Base-by-base conservation (phyloP, 2,888 invertebrate genomes). In the Lithophane ornitopus region DNA sequence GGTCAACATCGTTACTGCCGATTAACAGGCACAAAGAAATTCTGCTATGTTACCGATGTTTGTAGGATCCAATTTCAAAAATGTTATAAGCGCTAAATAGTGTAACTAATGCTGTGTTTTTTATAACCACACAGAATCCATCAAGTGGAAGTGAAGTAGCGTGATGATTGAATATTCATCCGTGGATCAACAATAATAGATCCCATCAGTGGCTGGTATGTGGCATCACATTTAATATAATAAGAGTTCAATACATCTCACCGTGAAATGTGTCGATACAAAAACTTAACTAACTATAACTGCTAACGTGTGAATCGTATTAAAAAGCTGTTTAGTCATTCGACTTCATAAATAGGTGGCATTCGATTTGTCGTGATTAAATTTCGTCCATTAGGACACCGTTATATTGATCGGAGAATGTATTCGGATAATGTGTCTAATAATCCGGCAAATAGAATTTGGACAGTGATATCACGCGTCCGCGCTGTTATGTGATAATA, bases 221-320 rank as follows among this genome's bases (percentile, higher is more conserved):
- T 95, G 94, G 95, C 94, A 95, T 94, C 94, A 94, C 95, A 95
- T 95, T 96, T 95, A 95, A 95, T 96, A 96, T 95, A 96, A 96
- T 96, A 96, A 95, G 95, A 94, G 91, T 94, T 95, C 93, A 95
- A 96, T 95, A 95, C 95, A 92, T 94, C 94, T 94, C 91, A 95
- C 96, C 96, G 96, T 96, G 96, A 96, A 96, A 96, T 95, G 96
- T 95, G 92, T 93, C 94, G 95, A 93, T 94, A 95, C 92, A 96
- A 96, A 96, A 96, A 96, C 95, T 95, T 95, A 95, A 95, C 96
- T 95, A 94, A 95, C 94, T 95, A 96, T 96, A 96, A 95, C 95
- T 92, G 94, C 94, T 94, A 95, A 96, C 96, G 96, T 96, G 96
- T 96, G 96, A 96, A 96, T 95, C 96, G 96, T 96, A 96, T 96